phyloP scores from a whole-genome alignment of 2,888 invertebrate genomes.

The Phytoseiulus persimilis region DNA sequence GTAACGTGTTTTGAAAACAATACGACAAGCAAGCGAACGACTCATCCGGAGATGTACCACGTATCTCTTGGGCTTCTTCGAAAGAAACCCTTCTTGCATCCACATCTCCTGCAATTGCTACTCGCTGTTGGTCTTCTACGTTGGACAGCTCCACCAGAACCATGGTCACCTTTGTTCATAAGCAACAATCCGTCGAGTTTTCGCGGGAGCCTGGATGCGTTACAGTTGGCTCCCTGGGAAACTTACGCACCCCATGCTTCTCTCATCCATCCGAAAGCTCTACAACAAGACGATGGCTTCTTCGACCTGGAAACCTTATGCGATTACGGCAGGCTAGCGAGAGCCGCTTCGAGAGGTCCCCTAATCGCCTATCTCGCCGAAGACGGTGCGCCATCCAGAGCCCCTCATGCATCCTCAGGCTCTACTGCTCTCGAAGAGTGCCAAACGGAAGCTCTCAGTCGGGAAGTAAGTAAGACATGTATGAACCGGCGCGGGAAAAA shows the following conservation, averaged over 20 bases:
- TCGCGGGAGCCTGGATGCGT: not conserved
- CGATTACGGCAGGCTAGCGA: not conserved
- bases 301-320: not conserved
- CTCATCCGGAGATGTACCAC: not conserved
- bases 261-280: not conserved
- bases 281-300: not conserved
- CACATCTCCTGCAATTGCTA: not conserved
- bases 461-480: not conserved
- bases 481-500: not conserved
- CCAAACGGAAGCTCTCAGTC: not conserved
- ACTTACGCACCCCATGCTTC: not conserved
- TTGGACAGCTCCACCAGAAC: not conserved
- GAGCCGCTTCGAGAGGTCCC: not conserved
- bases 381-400: not conserved
- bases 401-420: not conserved
- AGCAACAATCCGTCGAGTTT: not conserved
- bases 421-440: not conserved
- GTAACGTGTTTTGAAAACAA: not conserved
- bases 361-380: conserved; percentile 33
- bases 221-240: not conserved
- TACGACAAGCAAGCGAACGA: not conserved
- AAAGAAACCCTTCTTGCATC: not conserved
- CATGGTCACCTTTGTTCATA: not conserved
- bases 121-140: not conserved
- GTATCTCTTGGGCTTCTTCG: not conserved